Percentiles rank a stretch among this genome's conserved stretches.
These are phyloP conservation scores for Holothuria glaberrima DNA, from an alignment of 35 echinoderm and acorn worm species.

Conservation along the genomic window DNA sequence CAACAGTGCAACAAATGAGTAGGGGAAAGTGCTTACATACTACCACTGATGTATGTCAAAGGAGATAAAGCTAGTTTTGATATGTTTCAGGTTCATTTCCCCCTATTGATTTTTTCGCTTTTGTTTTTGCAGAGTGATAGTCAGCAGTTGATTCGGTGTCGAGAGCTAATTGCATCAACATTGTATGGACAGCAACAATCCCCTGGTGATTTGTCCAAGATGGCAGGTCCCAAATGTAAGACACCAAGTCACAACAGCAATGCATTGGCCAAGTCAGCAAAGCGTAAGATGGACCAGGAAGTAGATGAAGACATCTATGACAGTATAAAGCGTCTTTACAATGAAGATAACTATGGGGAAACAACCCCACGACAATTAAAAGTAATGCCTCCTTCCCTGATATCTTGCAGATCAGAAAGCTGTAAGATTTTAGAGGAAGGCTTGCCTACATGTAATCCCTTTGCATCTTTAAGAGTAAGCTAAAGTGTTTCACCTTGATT, in stretches of 20 bases:
- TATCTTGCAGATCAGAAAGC: constrained; percentile 41
- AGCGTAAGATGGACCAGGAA: constrained; percentile 68
- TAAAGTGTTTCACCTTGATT: constrained; percentile 55
- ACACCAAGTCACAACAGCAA: constrained; percentile 37
- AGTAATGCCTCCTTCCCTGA: constrained; percentile 30
- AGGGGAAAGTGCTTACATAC: too few species aligned
- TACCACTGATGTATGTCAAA: too few species aligned
- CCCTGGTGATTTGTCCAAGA: constrained; percentile 51
- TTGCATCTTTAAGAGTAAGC: constrained; percentile 43
- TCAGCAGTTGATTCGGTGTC: constrained; percentile 89
- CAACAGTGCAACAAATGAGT: too few species aligned
- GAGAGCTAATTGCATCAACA: constrained; percentile 77
- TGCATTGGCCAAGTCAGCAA: constrained; percentile 50
- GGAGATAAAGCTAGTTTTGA: too few species aligned
- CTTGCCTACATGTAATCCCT: constrained; percentile 37
- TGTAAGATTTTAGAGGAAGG: constrained; percentile 40
- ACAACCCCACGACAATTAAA: constrained; percentile 24
- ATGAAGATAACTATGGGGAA: constrained; percentile 72
- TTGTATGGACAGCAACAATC: constrained; percentile 73
- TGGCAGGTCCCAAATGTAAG: constrained; percentile 31
- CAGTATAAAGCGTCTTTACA: constrained; percentile 93
- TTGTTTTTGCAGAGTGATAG: constrained; percentile 72
- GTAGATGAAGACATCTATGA: constrained; percentile 80
- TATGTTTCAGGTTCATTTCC: too few species aligned
- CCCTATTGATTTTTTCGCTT: too few species aligned